Evolutionary conservation across 2,797 vertebrate genomes (phyloP), one percentile per base, ranked within the genome.

Genomic region (Parauchenoglanis punctatus): DNA sequence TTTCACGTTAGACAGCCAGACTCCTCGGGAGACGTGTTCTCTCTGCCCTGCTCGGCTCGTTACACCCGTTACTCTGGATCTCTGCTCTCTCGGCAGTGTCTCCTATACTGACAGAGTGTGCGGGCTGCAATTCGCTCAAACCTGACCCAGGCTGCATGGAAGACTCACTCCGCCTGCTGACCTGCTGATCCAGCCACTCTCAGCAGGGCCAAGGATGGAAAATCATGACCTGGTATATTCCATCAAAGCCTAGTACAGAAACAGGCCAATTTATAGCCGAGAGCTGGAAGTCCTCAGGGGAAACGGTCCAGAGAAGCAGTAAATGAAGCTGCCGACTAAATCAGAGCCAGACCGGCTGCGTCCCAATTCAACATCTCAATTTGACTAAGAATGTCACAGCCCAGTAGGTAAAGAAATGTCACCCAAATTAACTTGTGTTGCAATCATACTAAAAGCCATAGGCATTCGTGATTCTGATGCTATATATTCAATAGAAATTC

Each of bases 11-110:
- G 54, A 81, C 67, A 68, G 65, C 68, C 68, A 86, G 58, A 84
- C 44, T 85, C 84, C 89, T 89, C 77, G 4, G 52, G 88, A 89
- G 89, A 85, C 54, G 2, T 81, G 77, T 61, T 75, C 76, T 86
- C 28, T 63, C 44, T 11, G 31, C 86, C 75, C 65, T 70, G n/a
- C 65, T 8, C n/a, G 59, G 83, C 80, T 88, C 75, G 81, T 87
- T 87, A 84, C 73, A 70, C 83, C 52, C 87, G 56, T 86, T 56
- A 52, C 80, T 87, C 84, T 67, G 59, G 49, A 72, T 56, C 68
- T 86, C 23, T 65, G 83, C n/a, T 68, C 52, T 68, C 63, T 77
- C 81, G 12, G 54, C 46, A 58, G 28, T 31, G 52, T 80, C 18
- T 58, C 17, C 56, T 20, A 3, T 23, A 35, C 83, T 75, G 77